Conservation (phyloP, 2,797 vertebrate genomes). For the Xenentodon cancila region DNA sequence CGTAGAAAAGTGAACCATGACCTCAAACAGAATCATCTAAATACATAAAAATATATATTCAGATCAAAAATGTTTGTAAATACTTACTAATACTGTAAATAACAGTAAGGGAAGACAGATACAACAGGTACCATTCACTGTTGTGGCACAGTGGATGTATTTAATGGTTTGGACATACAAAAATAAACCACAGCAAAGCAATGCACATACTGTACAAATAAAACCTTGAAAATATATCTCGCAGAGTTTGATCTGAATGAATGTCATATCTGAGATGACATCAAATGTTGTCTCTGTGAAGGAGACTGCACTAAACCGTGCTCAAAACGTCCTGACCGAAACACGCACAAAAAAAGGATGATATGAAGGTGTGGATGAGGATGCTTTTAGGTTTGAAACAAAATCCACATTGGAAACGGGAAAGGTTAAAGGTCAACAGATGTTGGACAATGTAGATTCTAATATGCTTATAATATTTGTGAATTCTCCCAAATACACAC, state of each 20-base stretch:
- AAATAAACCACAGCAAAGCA: slow-evolving; percentile 87
- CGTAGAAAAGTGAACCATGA: slow-evolving; percentile 69
- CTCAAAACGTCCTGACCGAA: slow-evolving; percentile 79
- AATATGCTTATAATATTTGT: slow-evolving; percentile 17
- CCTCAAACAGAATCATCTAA: slow-evolving; percentile 71
- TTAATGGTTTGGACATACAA: slow-evolving; percentile 84
- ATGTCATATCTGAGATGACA: slow-evolving; percentile 62
- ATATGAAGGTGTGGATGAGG: slow-evolving; percentile 75
- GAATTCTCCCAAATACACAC: slow-evolving; percentile 50
- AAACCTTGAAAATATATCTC: slow-evolving; percentile 90
- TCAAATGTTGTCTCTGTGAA: slow-evolving; percentile 86
- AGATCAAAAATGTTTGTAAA: slow-evolving; percentile 70
- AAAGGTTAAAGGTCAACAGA: too few species aligned
- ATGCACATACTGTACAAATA: slow-evolving; percentile 91
- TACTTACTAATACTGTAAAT: slow-evolving; percentile 61
- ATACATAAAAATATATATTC: slow-evolving; percentile 76
- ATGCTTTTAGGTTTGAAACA: too few species aligned
- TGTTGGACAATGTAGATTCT: too few species aligned
- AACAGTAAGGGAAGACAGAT: slow-evolving; percentile 76
- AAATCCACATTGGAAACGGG: too few species aligned
- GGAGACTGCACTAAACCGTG: slow-evolving; percentile 78
- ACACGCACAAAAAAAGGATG: slow-evolving; percentile 67
- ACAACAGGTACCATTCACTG: slow-evolving; percentile 79
- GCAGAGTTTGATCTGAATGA: slow-evolving; percentile 88
- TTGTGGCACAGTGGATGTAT: slow-evolving; percentile 80